Conservation (phyloP, 30 jellyfish, hydroid and myxozoan genomes). For the Hydra vulgaris region DNA sequence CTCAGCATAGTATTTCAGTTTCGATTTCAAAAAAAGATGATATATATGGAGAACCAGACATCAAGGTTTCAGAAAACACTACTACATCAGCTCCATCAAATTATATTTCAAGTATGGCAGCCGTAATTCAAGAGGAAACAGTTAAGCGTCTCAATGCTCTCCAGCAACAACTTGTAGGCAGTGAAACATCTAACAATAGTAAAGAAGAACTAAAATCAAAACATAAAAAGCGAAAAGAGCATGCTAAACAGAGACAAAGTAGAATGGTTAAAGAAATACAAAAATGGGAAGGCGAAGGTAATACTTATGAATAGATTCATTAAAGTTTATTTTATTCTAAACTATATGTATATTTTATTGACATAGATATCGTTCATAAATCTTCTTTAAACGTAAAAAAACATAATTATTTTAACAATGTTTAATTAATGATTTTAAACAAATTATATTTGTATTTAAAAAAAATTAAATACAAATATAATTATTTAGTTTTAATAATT, state of each 20-base stretch:
- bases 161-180: slow-evolving; percentile 90
- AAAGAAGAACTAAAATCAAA: slow-evolving; percentile 60
- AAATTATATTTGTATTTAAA: too few species aligned
- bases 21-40: slow-evolving; percentile 58
- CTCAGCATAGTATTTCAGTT: slow-evolving; percentile 57
- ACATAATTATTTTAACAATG: too few species aligned
- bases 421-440: too few species aligned
- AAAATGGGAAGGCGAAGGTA: slow-evolving; percentile 95
- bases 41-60: slow-evolving; percentile 36
- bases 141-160: slow-evolving; percentile 61
- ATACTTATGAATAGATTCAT: too few species aligned
- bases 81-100: background rate
- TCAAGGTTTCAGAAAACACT: slow-evolving; percentile 41
- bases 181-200: slow-evolving; percentile 29
- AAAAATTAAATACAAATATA: too few species aligned
- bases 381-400: too few species aligned
- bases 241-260: slow-evolving; percentile 79
- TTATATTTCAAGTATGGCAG: slow-evolving; percentile 59
- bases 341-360: too few species aligned
- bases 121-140: slow-evolving; percentile 91
- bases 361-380: too few species aligned
- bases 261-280: slow-evolving; percentile 67
- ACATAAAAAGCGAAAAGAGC: slow-evolving; percentile 74
- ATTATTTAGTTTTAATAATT: too few species aligned
- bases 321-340: too few species aligned